Percentiles rank a stretch among this genome's conserved stretches.
These are phyloP conservation scores for Lycaena phlaeas DNA, from an alignment of 2,888 invertebrate species.

Conservation along the genomic window DNA sequence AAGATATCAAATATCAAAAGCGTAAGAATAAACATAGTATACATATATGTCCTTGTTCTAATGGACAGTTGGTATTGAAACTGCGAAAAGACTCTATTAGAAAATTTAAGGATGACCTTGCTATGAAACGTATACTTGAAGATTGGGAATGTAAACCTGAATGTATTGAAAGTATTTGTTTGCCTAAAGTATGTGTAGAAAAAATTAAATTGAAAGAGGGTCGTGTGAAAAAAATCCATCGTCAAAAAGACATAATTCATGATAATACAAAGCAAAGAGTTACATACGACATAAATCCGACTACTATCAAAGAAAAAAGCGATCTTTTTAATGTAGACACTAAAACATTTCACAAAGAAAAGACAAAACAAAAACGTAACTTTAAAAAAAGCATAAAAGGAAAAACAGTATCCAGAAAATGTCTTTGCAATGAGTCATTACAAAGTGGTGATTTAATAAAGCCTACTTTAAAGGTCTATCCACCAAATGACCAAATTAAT, in stretches of 20 bases:
- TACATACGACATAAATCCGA: too few species aligned
- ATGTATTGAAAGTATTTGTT: slow-evolving; percentile 22
- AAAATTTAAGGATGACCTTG: slow-evolving; percentile 29
- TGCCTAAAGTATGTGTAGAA: slow-evolving; percentile 29
- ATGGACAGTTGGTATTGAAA: slow-evolving; percentile 16
- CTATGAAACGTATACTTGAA: slow-evolving; percentile 22
- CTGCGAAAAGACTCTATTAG: slow-evolving; percentile 35
- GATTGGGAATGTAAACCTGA: slow-evolving; percentile 28
- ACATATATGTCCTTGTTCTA: slow-evolving; percentile 10
- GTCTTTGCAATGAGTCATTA: too few species aligned
- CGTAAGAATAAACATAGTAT: slow-evolving; percentile 19
- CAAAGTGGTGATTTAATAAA: too few species aligned
- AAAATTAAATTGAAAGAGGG: slow-evolving; percentile 20
- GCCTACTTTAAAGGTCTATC: too few species aligned
- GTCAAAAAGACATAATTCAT: slow-evolving; percentile 1
- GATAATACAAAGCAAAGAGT: too few species aligned
- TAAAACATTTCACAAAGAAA: too few species aligned
- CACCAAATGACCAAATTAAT: too few species aligned
- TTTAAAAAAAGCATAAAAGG: too few species aligned
- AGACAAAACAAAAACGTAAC: too few species aligned
- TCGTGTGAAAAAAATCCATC: neutral
- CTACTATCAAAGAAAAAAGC: too few species aligned
- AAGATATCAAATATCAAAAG: slow-evolving; percentile 22
- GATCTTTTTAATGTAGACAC: too few species aligned
- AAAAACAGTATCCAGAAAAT: too few species aligned